Base-by-base conservation (phyloP, 2,888 invertebrate genomes). In the Alitta virens region DNA sequence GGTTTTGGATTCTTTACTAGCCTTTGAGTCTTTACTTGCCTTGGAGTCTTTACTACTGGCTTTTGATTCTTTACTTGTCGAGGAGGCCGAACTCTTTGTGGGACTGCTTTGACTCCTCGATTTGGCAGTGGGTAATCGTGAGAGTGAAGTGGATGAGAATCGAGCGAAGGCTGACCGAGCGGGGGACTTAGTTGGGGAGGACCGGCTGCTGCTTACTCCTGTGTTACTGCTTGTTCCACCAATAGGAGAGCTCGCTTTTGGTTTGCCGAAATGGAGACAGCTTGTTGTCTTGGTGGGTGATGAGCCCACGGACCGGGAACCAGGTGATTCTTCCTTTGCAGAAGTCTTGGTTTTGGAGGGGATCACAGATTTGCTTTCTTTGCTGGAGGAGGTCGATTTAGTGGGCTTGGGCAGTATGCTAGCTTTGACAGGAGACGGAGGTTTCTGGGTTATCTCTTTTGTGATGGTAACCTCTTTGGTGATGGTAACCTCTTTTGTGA, bases 361-460 rank as follows among this genome's bases (percentile, higher is more conserved):
- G 24, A 40, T 51, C 5, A 24, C 49, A 18, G 62, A 46, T 52
- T 63, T 63, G 21, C 52, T 33, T 52, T 56, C 23, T 5, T 56
- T 42, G 18, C 24, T 2, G 57, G 57, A 49, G 26, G 46, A 49
- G 26, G 57, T 40, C 23, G 56, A 57, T 49, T 46, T 49, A 23
- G 14, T 46, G 14, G 63, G 63, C 38, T 63, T 63, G n/a, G 63
- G 53, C 18, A 58, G 33, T 9, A 63, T 40, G 26, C 63, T 63
- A 1, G 54, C 59, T 40, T 59, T 63, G 21, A 38, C 27, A 24
- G 23, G 46, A 43, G 25, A 23, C 7, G 49, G 57, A 23, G 26
- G n/a, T 43, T 27, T 14, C 57, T 57, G 23, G 38, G 26, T 42
- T 7, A 51, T 25, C 40, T n/a, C 38, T 40, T 55, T 40, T 23